Base-by-base conservation (phyloP, 2,113 vertebrate species). In the Grantiella picta region DNA sequence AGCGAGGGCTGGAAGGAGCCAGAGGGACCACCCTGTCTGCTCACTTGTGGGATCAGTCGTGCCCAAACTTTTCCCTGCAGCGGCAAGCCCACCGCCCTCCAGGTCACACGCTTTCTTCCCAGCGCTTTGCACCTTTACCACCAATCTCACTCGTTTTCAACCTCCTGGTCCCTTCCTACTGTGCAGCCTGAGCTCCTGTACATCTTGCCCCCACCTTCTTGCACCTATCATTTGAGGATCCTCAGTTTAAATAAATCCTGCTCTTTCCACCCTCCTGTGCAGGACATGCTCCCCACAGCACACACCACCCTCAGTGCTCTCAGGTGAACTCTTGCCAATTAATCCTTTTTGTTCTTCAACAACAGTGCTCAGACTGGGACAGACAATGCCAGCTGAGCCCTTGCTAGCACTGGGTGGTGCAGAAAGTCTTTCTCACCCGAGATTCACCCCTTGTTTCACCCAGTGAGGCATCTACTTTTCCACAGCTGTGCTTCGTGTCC, bases 131-230 rank as follows among this genome's bases (percentile, higher is more conserved):
- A 54, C 40, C 54, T 72, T 47, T 16, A 21, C 20, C 1, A 6
- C 25, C 29, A 21, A 29, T 24, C 19, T 81, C 53, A 31, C 16
- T 12, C 4, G 0, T 40, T 72, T 81, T 28, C 42, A 53, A 0
- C 22, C n/a, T 78, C 45, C 40, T 13, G 11, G 14, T 60, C 22
- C 36, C 31, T 72, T 77, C 17, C 54, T 35, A 24, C 21, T 11
- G 19, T 0, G 1, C 38, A 82, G 35, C 11, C 57, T 29, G 1
- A 2, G 36, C 15, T 70, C 31, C 45, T 70, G 28, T 33, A 25
- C 63, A 52, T 8, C 23, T 79, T 0, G 0, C 1, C 2, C 23
- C 3, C 1, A 1, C 44, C 44, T 64, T 89, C 14, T 76, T 7
- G 4, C n/a, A 57, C 5, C 23, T 33, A 44, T 25, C 24, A n/a